Percentiles rank a stretch among this genome's conserved stretches.
These are phyloP conservation scores for Garrulus glandarius DNA, from an alignment of 2,797 vertebrate genomes.

Conservation along the genomic window DNA sequence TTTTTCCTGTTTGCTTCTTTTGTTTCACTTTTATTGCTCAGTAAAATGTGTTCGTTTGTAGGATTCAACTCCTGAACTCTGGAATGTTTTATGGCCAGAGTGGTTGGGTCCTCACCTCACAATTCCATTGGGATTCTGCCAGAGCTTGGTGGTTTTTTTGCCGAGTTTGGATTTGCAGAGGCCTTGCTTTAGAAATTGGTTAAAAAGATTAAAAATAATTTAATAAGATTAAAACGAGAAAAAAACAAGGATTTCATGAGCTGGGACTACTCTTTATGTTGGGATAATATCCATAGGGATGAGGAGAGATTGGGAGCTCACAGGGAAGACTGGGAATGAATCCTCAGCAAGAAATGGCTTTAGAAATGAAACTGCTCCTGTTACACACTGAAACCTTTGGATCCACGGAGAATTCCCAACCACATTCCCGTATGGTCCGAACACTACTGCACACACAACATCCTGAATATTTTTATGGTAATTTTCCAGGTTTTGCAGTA, in stretches of 20 bases:
- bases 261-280: neutral
- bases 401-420: neutral
- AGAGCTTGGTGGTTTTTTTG: neutral
- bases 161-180: neutral
- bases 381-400: neutral
- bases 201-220: neutral
- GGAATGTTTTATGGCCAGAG: neutral
- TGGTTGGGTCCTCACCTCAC: neutral
- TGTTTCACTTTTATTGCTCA: neutral
- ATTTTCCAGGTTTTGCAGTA: neutral
- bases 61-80: neutral
- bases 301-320: neutral
- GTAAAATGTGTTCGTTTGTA: neutral
- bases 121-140: neutral
- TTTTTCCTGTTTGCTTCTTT: neutral
- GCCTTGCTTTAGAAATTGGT: neutral
- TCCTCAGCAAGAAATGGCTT: neutral
- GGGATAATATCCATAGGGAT: neutral
- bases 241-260: neutral
- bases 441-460: accelerated
- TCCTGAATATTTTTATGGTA: neutral
- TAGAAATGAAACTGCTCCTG: neutral
- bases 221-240: neutral
- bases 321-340: neutral
- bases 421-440: accelerated